These are phyloP conservation scores for Salmo trutta DNA, from an alignment of 2,797 vertebrate genomes.

Conservation along the genomic window DNA sequence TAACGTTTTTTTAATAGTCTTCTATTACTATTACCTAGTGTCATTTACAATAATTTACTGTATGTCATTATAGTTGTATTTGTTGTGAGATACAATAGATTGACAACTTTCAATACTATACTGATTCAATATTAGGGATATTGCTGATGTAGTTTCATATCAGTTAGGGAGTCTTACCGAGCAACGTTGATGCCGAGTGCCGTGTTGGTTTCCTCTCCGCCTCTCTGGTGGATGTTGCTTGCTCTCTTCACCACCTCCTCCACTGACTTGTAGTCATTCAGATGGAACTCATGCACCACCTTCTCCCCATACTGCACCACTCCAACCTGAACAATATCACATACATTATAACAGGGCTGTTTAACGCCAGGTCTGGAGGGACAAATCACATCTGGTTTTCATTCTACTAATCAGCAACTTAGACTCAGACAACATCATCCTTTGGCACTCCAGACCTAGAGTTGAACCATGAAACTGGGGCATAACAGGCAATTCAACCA, in stretches of 20 bases:
- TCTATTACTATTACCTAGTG: not conserved
- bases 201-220: constrained; percentile 93
- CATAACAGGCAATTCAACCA: not conserved
- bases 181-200: constrained; percentile 93
- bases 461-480: not conserved
- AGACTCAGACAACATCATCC: not conserved
- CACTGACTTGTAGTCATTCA: constrained; percentile 92
- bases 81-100: not conserved
- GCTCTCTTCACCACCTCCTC: constrained; percentile 92
- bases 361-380: not conserved
- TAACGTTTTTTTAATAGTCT: too few species aligned
- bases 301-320: constrained; percentile 95
- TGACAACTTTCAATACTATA: not conserved
- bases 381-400: not conserved
- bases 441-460: not conserved
- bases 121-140: not conserved
- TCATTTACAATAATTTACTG: not conserved
- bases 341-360: not conserved
- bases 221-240: constrained; percentile 89
- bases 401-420: not conserved
- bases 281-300: constrained; percentile 92
- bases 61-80: not conserved
- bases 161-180: constrained; percentile 72
- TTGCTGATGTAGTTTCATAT: not conserved
- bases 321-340: constrained; percentile 78